These are phyloP conservation scores for Choloepus hoffmanni DNA, from an alignment of 2,113 vertebrate species.

Conservation along the genomic window DNA sequence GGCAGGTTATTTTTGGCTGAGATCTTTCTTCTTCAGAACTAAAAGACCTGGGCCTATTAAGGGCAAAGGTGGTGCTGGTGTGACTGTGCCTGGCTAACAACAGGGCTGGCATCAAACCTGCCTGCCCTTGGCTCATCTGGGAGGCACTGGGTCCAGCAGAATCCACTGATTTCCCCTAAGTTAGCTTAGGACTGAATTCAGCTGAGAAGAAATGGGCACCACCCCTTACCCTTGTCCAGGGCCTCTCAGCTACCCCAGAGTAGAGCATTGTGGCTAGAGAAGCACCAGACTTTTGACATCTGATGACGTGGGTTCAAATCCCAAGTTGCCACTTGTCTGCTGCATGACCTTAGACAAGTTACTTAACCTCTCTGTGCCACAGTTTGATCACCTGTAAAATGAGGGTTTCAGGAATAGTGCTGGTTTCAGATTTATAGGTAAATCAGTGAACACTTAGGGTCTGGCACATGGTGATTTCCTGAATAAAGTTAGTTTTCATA, in stretches of 20 bases:
- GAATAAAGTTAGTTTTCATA: neutral
- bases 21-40: neutral
- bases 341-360: conserved; percentile 44
- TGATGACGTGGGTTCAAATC: too few relatives aligned
- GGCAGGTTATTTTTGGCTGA: conserved; percentile 61
- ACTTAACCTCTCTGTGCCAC: conserved; percentile 29
- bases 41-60: neutral
- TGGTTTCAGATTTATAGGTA: neutral
- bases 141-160: neutral
- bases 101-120: neutral
- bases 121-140: neutral
- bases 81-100: neutral
- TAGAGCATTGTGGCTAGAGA: neutral
- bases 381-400: neutral
- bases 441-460: neutral
- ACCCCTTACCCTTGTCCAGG: neutral
- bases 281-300: neutral
- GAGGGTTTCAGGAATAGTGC: neutral
- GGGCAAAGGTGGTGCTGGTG: neutral
- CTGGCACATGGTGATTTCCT: neutral
- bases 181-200: neutral
- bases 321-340: neutral
- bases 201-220: neutral
- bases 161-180: neutral
- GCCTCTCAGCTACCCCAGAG: neutral